Conservation (phyloP, 2,888 invertebrate species). For the Trisateles emortualis region DNA sequence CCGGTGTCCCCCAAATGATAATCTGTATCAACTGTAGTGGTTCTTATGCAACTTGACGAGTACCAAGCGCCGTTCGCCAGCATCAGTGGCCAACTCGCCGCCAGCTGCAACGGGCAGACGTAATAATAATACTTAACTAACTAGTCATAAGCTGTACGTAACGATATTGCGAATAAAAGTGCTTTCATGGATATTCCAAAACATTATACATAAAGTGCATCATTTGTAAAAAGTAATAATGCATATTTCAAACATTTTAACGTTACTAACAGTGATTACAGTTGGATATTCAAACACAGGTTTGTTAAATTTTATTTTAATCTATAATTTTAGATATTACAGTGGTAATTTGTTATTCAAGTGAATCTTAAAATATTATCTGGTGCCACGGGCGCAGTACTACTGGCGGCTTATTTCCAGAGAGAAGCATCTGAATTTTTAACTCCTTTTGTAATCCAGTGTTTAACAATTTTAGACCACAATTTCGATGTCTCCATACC, state of each 20-base stretch:
- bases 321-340: neutral
- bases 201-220: constrained; percentile 27
- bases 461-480: too few relatives aligned
- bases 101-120: constrained; percentile 55
- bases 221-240: constrained; percentile 40
- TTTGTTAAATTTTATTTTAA: constrained; percentile 37
- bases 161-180: constrained; percentile 32
- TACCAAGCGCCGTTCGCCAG: constrained; percentile 60
- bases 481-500: too few relatives aligned
- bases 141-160: constrained; percentile 12
- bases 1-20: constrained; percentile 84
- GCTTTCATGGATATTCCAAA: constrained; percentile 19
- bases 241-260: constrained; percentile 49
- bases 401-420: too few relatives aligned
- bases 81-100: constrained; percentile 66
- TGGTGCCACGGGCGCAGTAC: too few relatives aligned
- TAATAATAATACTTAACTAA: constrained; percentile 24
- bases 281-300: constrained; percentile 59
- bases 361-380: too few relatives aligned
- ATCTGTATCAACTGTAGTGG: constrained; percentile 79
- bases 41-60: constrained; percentile 76
- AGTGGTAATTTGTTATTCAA: neutral
- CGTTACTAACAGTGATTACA: constrained; percentile 46
- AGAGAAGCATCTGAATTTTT: too few relatives aligned
- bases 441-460: too few relatives aligned